phyloP scores from a whole-genome alignment of 2,797 vertebrate genomes.

The Mus caroli region DNA sequence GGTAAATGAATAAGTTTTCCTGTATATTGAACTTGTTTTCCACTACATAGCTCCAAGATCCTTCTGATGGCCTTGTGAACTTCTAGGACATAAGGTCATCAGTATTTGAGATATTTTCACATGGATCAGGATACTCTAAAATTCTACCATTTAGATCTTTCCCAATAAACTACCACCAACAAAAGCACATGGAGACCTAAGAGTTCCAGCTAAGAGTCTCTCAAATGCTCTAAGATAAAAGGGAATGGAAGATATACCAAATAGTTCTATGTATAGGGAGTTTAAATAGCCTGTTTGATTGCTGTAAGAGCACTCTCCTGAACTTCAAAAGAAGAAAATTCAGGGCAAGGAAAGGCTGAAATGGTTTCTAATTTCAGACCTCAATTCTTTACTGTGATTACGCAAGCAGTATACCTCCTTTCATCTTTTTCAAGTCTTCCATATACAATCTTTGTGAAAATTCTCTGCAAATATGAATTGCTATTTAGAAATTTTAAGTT shows the following conservation, averaged over 20 bases:
- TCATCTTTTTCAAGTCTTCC: constrained; percentile 9
- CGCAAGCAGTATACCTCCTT: not conserved
- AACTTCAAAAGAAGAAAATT: constrained; percentile 60
- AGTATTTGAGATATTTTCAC: constrained; percentile 4
- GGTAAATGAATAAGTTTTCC: not conserved
- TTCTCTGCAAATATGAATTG: constrained; percentile 22
- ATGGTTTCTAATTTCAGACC: constrained; percentile 50
- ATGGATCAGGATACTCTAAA: not conserved
- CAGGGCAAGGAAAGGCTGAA: constrained; percentile 3
- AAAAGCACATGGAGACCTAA: not conserved
- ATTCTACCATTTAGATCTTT: not conserved
- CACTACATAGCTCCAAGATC: not conserved
- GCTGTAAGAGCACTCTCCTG: constrained; percentile 20
- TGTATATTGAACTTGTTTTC: not conserved
- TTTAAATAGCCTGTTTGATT: not conserved
- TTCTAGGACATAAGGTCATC: not conserved
- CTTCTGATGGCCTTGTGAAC: not conserved
- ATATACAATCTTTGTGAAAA: not conserved
- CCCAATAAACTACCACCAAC: not conserved
- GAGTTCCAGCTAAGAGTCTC: not conserved
- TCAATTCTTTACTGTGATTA: constrained; percentile 27
- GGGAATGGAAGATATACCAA: not conserved
- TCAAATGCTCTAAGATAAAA: constrained; percentile 56
- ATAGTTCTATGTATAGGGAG: constrained; percentile 30
- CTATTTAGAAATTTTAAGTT: constrained; percentile 47